Conservation (phyloP, 2,797 vertebrate species). For the Streptopelia turtur region DNA sequence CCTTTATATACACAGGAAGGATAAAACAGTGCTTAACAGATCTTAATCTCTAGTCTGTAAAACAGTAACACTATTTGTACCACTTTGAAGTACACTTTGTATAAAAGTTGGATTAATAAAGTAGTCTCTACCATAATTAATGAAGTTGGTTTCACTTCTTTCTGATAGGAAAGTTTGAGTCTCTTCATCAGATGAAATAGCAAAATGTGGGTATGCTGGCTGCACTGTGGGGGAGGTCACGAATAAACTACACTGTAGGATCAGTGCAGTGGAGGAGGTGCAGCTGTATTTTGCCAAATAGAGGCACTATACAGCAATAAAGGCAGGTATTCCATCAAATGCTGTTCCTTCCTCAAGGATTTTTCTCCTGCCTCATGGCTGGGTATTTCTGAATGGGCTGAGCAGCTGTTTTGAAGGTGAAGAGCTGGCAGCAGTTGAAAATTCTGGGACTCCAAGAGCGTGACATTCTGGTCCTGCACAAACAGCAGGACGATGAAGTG, state of each 20-base stretch:
- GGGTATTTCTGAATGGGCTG: background rate
- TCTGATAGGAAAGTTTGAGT: background rate
- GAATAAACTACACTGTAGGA: fast-evolving
- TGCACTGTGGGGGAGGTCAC: background rate
- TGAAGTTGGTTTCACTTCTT: background rate
- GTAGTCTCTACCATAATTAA: background rate
- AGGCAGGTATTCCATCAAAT: background rate
- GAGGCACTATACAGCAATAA: background rate
- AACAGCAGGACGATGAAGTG: background rate
- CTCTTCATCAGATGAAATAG: background rate
- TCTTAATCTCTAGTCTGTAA: background rate
- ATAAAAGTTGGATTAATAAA: constrained; percentile 60
- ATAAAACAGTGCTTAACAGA: background rate
- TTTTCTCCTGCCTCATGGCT: background rate
- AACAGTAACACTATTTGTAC: constrained; percentile 35
- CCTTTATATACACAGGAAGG: constrained; percentile 16
- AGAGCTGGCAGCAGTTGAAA: background rate
- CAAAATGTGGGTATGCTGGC: no score
- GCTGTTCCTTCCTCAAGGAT: background rate
- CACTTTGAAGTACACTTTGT: constrained; percentile 52
- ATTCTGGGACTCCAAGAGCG: background rate
- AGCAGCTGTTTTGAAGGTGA: background rate
- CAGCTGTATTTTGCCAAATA: fast-evolving
- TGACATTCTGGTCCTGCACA: background rate
- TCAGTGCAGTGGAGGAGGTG: fast-evolving